Evolutionary conservation across 2,888 invertebrate genomes (phyloP), one percentile per base, ranked within the genome.

Genomic region (Melolontha melolontha): DNA sequence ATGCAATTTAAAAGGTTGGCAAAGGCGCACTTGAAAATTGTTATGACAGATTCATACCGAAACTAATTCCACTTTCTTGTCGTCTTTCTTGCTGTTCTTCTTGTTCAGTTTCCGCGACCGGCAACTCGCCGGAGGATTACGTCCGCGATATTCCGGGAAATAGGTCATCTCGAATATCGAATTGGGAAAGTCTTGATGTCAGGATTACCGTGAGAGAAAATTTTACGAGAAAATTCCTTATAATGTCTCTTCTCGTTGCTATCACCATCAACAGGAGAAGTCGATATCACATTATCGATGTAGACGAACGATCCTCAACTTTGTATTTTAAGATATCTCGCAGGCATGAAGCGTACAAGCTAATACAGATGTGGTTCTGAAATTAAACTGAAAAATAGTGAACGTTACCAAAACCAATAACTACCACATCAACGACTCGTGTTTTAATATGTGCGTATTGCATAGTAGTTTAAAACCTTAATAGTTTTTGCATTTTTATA

Each of bases 121-220:
- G 44, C 17, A 14, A 14, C 17, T 47, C 44, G 16, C 54, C 16
- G 34, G 11, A 29, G 51, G 1, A 29, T 51, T 51, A 51, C 51
- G 51, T 51, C 51, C 54, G 54, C 54, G 16, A 54, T 40, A 40
- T 54, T 54, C 54, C 17, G 16, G 39, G 5, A 54, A 54, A 54
- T 54, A 54, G 54, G 54, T 54, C 54, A 54, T 54, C 54, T 39
- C 16, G 54, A 54, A 54, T 54, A 54, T 54, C 54, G 54, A 54
- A 54, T 54, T 40, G 40, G 51, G 27, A 51, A 51, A 29, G 27
- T 34, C 51, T n/a, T 29, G 51, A 10, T 17, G 14, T 40, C 8
- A 16, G 54, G 54, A 54, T 40, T 54, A 54, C 40, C 29, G n/a
- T 12, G 29, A n/a, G 29, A 51, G 51, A 29, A 51, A 29, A 51